Conservation (phyloP, 2,888 invertebrate genomes). For the Baccha elongata region DNA sequence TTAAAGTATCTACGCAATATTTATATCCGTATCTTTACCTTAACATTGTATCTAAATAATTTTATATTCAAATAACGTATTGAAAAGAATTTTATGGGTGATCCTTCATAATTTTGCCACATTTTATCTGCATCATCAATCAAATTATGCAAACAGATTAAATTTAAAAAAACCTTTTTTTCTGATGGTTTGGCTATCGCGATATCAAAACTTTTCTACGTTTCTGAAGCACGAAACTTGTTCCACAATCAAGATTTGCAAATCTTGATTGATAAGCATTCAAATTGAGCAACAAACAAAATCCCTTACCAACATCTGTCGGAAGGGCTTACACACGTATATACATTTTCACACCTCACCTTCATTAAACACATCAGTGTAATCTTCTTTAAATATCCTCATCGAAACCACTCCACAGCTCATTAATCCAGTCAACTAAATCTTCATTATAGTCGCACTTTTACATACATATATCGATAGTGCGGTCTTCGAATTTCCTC, state of each 20-base stretch:
- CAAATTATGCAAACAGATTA: too few species aligned
- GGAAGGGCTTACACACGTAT: background rate
- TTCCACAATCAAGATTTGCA: conserved; percentile 5
- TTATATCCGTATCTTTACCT: too few species aligned
- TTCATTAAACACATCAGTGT: conserved; percentile 34
- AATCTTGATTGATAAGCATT: conserved; percentile 37
- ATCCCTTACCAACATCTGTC: conserved; percentile 24
- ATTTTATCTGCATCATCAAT: too few species aligned
- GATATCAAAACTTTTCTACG: too few species aligned
- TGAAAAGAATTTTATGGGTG: too few species aligned
- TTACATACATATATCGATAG: background rate
- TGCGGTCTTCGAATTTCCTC: background rate
- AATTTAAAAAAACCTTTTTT: too few species aligned
- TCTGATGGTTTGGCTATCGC: too few species aligned
- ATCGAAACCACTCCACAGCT: conserved; percentile 49
- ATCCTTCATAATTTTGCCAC: too few species aligned
- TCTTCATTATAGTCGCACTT: conserved; percentile 46
- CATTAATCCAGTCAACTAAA: conserved; percentile 62
- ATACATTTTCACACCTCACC: conserved; percentile 36
- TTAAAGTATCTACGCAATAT: too few species aligned
- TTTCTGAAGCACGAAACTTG: too few species aligned
- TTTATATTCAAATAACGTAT: too few species aligned
- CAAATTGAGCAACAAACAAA: background rate
- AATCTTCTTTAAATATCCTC: conserved; percentile 20
- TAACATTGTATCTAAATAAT: too few species aligned